These are phyloP conservation scores for Oncorhynchus nerka DNA, from an alignment of 2,113 vertebrate species.

Conservation along the genomic window DNA sequence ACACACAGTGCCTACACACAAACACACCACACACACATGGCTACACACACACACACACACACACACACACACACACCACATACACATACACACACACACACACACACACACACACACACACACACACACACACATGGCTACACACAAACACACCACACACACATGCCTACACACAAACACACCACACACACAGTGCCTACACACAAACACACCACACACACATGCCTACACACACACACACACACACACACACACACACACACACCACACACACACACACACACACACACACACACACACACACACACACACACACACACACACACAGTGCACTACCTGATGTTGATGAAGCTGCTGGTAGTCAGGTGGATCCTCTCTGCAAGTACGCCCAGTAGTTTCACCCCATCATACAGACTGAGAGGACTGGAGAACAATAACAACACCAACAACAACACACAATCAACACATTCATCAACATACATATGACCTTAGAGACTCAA, in stretches of 20 bases:
- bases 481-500: too few relatives aligned
- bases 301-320: constrained; percentile 27
- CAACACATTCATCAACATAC: not conserved
- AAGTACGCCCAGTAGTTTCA: constrained; percentile 86
- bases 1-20: constrained; percentile 20
- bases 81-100: not conserved
- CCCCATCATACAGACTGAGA: constrained; percentile 83
- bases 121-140: constrained; percentile 20
- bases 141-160: constrained; percentile 19
- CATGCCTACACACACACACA: constrained; percentile 27
- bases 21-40: too few relatives aligned
- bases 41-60: constrained; percentile 14
- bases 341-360: constrained; percentile 92
- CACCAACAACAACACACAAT: not conserved
- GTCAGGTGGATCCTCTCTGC: constrained; percentile 87
- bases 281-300: constrained; percentile 19
- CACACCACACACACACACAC: constrained; percentile 20
- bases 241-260: constrained; percentile 19
- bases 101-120: constrained; percentile 22
- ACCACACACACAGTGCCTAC: constrained; percentile 23
- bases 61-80: constrained; percentile 14
- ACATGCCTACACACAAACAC: not conserved
- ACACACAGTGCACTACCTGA: constrained; percentile 78
- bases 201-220: not conserved
- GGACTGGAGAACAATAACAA: constrained; percentile 66